Evolutionary conservation across 2,113 vertebrate genomes (phyloP).

Genomic region (Silurus glanis): DNA sequence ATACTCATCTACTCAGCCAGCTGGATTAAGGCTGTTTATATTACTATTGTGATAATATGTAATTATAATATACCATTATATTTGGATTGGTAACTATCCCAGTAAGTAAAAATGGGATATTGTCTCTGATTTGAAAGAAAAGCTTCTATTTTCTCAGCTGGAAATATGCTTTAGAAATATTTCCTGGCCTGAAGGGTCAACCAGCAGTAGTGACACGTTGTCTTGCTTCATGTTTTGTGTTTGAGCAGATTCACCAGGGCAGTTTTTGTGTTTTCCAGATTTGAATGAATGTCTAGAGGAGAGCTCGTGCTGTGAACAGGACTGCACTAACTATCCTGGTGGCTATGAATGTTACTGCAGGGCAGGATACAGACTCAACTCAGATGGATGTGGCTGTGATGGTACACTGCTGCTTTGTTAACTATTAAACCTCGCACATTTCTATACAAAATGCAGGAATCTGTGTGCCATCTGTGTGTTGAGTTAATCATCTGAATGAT

Average conservation of each 20-base stretch:
- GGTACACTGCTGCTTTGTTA: constrained; percentile 66
- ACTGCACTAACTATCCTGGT: constrained; percentile 89
- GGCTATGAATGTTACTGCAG: constrained; percentile 92
- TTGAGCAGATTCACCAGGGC: background rate
- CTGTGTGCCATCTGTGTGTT: background rate
- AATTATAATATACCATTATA: background rate
- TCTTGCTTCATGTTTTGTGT: constrained; percentile 12
- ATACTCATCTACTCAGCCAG: background rate
- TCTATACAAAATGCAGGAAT: background rate
- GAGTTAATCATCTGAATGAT: background rate
- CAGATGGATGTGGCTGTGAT: constrained; percentile 85
- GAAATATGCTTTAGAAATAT: constrained; percentile 40
- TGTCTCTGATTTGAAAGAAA: background rate
- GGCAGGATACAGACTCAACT: constrained; percentile 80
- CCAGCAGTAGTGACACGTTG: background rate
- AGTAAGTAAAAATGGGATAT: constrained; percentile 7
- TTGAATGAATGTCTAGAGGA: constrained; percentile 79
- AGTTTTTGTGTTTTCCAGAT: constrained; percentile 73
- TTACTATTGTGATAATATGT: background rate
- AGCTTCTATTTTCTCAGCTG: background rate
- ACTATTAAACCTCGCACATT: background rate
- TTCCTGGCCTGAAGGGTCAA: background rate
- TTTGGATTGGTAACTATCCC: constrained; percentile 8
- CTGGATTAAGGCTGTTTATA: background rate
- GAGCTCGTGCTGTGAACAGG: constrained; percentile 86